phyloP scores from a whole-genome alignment of 2,888 invertebrate species.

The Protodeltote pygarga region DNA sequence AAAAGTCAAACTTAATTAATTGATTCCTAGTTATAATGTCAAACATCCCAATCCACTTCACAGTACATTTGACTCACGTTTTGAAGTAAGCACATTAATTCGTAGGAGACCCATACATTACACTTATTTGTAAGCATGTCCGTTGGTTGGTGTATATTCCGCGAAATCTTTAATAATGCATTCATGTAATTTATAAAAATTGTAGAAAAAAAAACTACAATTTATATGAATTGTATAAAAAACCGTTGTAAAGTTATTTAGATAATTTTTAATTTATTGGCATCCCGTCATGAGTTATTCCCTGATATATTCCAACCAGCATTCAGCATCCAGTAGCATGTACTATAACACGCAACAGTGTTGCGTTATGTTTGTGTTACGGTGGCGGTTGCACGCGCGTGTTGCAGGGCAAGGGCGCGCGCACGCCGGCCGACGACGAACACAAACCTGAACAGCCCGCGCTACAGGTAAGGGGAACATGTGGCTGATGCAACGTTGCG shows the following conservation, averaged over 20 bases:
- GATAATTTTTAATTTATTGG: neutral
- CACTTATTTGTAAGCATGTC: slow-evolving; percentile 63
- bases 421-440: slow-evolving; percentile 73
- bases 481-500: slow-evolving; percentile 36
- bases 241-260: too few relatives aligned
- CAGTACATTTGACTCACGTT: slow-evolving; percentile 33
- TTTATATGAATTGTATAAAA: too few relatives aligned
- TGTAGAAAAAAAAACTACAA: neutral
- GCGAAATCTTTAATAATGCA: neutral
- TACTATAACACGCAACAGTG: slow-evolving; percentile 22
- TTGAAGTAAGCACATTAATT: slow-evolving; percentile 46
- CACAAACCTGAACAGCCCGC: slow-evolving; percentile 60
- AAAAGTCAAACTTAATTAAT: slow-evolving; percentile 23
- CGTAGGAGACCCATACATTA: slow-evolving; percentile 37
- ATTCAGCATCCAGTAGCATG: slow-evolving; percentile 46
- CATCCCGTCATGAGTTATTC: neutral
- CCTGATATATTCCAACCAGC: slow-evolving; percentile 43
- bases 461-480: slow-evolving; percentile 60
- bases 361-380: slow-evolving; percentile 57
- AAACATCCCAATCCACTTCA: slow-evolving; percentile 24
- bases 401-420: slow-evolving; percentile 83
- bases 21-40: slow-evolving; percentile 15
- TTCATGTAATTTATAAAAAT: neutral
- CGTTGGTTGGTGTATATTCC: slow-evolving; percentile 62
- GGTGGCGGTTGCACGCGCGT: slow-evolving; percentile 73